Conservation (phyloP, 2,797 vertebrate genomes). For the Sternotherus odoratus region DNA sequence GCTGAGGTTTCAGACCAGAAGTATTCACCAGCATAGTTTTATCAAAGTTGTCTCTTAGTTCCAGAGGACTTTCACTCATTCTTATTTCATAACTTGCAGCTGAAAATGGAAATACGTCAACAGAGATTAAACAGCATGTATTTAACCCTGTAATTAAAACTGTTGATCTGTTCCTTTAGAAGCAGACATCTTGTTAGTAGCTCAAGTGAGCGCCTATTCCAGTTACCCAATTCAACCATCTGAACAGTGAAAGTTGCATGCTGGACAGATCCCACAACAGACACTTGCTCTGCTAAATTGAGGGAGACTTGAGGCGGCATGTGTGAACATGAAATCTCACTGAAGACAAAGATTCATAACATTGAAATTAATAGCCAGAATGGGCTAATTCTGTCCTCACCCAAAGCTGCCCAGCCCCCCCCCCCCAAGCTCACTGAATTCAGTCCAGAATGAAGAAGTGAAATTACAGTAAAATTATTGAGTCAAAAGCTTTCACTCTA, state of each 20-base stretch:
- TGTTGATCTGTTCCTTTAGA: not conserved
- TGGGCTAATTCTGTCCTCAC: not conserved
- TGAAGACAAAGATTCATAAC: not conserved
- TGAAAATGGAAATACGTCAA: constrained; percentile 61
- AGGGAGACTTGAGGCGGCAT: too few relatives aligned
- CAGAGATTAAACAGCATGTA: not conserved
- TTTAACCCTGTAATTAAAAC: not conserved
- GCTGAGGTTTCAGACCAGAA: constrained; percentile 67
- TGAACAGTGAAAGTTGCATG: not conserved
- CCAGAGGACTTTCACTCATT: constrained; percentile 68
- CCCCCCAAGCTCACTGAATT: not conserved
- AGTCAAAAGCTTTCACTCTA: not conserved
- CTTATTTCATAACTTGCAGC: constrained; percentile 79
- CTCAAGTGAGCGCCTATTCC: not conserved
- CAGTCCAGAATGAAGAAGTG: not conserved
- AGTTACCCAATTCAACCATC: not conserved
- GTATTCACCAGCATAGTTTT: constrained; percentile 62
- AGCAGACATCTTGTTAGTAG: not conserved
- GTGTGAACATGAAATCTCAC: not conserved
- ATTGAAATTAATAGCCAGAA: not conserved
- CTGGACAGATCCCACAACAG: not conserved
- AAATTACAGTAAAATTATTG: not conserved
- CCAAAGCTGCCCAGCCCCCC: not conserved
- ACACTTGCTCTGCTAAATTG: too few relatives aligned
- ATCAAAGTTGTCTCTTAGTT: constrained; percentile 72